These are phyloP conservation scores for Poecilia velifera DNA, from an alignment of 2,797 vertebrate species.

Conservation along the genomic window DNA sequence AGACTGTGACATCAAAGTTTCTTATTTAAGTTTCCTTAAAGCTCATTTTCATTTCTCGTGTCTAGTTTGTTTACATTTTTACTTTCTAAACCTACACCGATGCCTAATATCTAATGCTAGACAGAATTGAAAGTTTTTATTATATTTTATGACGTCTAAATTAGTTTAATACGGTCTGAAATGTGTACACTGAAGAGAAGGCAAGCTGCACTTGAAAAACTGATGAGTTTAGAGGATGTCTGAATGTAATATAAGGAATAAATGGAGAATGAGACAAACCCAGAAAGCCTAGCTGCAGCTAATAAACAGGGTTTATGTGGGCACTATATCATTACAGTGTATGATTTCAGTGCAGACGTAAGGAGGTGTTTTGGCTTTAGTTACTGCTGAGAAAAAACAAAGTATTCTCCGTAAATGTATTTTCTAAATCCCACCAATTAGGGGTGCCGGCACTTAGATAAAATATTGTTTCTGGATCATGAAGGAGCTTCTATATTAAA, in stretches of 20 bases:
- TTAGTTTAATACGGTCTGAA: not conserved
- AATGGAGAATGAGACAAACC: constrained; percentile 55
- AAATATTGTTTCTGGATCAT: constrained; percentile 27
- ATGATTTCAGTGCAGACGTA: constrained; percentile 50
- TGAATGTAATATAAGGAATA: constrained; percentile 45
- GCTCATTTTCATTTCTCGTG: not conserved
- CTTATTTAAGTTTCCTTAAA: not conserved
- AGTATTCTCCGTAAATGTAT: not conserved
- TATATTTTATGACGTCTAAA: not conserved
- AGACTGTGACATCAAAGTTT: not conserved
- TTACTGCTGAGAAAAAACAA: not conserved
- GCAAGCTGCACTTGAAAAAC: not conserved
- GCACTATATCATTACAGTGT: constrained; percentile 56
- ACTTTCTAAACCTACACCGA: not conserved
- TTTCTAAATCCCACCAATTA: constrained; percentile 5
- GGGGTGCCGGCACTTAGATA: constrained; percentile 32
- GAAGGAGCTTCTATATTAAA: constrained; percentile 39
- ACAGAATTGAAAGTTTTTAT: not conserved
- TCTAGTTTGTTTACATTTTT: not conserved
- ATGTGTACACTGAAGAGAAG: not conserved
- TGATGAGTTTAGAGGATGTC: constrained; percentile 1
- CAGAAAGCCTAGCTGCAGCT: constrained; percentile 41
- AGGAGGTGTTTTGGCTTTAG: constrained; percentile 38
- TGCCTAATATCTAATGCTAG: not conserved
- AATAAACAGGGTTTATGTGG: constrained; percentile 47